Conservation (phyloP, 1,140 invertebrate species). For the Pseudoatta argentina region DNA sequence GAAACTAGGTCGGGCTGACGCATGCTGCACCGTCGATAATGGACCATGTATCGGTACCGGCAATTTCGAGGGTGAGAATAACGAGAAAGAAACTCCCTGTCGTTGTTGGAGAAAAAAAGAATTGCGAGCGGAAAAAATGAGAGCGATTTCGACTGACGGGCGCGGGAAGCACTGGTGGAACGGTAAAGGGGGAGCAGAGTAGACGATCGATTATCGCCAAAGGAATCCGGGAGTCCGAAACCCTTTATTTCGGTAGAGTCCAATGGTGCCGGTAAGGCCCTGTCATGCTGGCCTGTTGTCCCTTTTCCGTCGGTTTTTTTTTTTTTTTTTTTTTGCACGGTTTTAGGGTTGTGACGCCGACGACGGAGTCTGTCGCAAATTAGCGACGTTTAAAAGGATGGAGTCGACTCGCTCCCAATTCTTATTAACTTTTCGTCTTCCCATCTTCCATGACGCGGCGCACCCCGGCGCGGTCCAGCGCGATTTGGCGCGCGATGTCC, state of each 20-base stretch:
- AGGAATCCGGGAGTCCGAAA: slow-evolving; percentile 30
- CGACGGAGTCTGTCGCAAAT: slow-evolving; percentile 80
- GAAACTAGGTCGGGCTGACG: slow-evolving; percentile 70
- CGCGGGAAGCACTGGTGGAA: background rate
- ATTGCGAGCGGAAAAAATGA: background rate
- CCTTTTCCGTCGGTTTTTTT: slow-evolving; percentile 32
- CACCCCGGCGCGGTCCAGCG: background rate
- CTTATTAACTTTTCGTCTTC: background rate
- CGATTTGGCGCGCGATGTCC: slow-evolving; percentile 45
- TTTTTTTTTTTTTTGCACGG: slow-evolving; percentile 27
- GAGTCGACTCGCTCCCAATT: slow-evolving; percentile 66
- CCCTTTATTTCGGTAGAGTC: slow-evolving; percentile 26
- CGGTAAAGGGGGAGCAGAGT: background rate
- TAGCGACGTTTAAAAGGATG: slow-evolving; percentile 80
- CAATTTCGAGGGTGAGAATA: slow-evolving; percentile 6
- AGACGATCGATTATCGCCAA: slow-evolving; percentile 23
- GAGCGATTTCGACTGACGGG: background rate
- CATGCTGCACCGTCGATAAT: slow-evolving; percentile 78
- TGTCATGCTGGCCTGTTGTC: background rate
- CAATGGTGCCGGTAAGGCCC: background rate
- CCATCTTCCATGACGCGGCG: slow-evolving; percentile 21
- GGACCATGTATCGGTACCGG: slow-evolving; percentile 60
- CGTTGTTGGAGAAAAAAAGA: no score
- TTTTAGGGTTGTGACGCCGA: slow-evolving; percentile 60
- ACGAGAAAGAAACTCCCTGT: background rate